A percentile compares a stretch with the other conserved stretches of the same genome.
Evolutionary conservation across 2,113 vertebrate genomes (phyloP).

Genomic region (Aythya baeri): DNA sequence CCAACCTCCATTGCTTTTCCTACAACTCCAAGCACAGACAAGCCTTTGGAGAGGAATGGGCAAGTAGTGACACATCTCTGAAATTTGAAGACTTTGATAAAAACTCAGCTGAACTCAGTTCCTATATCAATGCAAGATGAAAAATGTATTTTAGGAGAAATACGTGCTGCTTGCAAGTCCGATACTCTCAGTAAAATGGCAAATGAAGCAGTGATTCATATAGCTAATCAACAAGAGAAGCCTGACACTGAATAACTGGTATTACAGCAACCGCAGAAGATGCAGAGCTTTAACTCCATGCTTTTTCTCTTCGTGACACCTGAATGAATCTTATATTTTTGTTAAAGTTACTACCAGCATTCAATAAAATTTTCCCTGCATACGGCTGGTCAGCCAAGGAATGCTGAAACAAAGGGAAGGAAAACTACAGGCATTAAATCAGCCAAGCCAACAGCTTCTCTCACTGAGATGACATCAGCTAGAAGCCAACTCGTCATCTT

Average conservation of each 20-base stretch:
- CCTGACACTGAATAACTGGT: background rate
- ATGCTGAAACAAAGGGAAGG: background rate
- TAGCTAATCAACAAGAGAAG: background rate
- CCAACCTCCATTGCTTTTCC: background rate
- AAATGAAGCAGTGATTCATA: conserved; percentile 7
- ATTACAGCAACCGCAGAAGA: background rate
- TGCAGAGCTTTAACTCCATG: background rate
- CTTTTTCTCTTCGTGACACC: background rate
- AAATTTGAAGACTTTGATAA: background rate
- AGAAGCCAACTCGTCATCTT: background rate
- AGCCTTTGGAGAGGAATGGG: background rate
- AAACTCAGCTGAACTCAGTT: background rate
- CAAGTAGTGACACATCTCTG: background rate
- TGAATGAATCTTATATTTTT: background rate
- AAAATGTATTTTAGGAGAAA: background rate
- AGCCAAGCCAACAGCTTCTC: background rate
- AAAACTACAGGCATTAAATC: background rate
- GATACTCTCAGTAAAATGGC: background rate
- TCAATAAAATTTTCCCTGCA: background rate
- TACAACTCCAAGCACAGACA: background rate
- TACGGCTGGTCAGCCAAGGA: background rate
- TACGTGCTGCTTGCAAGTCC: background rate
- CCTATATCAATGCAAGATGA: background rate
- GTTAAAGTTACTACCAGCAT: background rate
- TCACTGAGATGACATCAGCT: background rate